Percentiles rank a stretch among this genome's conserved stretches.
Evolutionary conservation across 2,888 invertebrate species (phyloP).

Genomic region (Smittia aterrima): DNA sequence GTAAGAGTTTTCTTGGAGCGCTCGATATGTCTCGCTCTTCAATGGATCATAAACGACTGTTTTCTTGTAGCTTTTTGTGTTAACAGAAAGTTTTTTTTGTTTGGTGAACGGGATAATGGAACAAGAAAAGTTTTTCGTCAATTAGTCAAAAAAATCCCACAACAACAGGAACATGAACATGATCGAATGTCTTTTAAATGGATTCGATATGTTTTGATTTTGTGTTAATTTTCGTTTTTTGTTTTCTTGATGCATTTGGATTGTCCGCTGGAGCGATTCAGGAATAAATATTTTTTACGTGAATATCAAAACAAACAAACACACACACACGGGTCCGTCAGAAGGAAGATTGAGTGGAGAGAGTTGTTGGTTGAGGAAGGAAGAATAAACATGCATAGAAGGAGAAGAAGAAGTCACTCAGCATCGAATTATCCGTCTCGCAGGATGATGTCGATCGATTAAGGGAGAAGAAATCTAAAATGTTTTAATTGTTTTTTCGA

Average conservation of each 20-base stretch:
- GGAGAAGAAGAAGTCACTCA: no score
- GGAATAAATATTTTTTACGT: neutral
- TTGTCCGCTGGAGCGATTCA: neutral
- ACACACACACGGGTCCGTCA: neutral
- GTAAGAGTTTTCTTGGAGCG: slow-evolving; percentile 73
- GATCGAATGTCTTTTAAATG: neutral
- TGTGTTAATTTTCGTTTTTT: neutral
- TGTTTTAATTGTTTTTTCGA: no score
- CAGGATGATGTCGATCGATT: no score
- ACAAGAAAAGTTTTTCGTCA: neutral
- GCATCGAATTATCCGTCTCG: no score
- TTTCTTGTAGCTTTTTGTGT: slow-evolving; percentile 59
- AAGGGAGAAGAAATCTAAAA: no score
- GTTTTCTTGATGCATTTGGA: neutral
- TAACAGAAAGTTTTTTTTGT: slow-evolving; percentile 17
- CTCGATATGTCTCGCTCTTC: slow-evolving; percentile 84
- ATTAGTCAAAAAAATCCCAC: slow-evolving; percentile 3
- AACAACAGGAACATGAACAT: neutral
- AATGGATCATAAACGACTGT: slow-evolving; percentile 80
- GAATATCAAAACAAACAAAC: neutral
- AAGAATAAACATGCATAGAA: no score
- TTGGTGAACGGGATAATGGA: neutral
- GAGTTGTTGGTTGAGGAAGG: no score
- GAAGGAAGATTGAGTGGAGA: neutral
- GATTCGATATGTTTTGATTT: slow-evolving; percentile 14